Base-by-base conservation (phyloP, 2,888 invertebrate genomes). In the Amphipyra tragopoginis region DNA sequence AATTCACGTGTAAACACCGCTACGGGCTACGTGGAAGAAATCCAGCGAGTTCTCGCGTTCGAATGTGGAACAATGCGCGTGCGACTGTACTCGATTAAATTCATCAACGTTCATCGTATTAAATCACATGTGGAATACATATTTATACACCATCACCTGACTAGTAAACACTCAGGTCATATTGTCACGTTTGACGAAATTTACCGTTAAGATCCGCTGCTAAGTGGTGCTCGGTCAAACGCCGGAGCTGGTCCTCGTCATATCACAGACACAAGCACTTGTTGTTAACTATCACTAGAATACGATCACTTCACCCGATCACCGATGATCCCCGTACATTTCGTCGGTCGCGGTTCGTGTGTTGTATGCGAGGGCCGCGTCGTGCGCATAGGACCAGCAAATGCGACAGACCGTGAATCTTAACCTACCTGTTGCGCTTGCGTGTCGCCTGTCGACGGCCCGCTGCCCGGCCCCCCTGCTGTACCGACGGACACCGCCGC, bases 371-470 rank as follows among this genome's bases (percentile, higher is more conserved):
- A 84, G 88, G 89, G 90, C 87, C 88, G 90, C 90, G 89, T 87
- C 86, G 87, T 89, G 89, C 90, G 88, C 93, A 89, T 86, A 89
- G 90, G 86, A 90, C 88, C 87, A 89, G 86, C 93, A 92, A 93
- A 90, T 93, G 93, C 93, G 92, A 85, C 90, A 86, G 93, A 93
- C 88, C 94, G 93, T 94, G 88, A 93, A 93, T 87, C 87, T 89
- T 94, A 93, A 93, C 94, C 93, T 94, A 94, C 93, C 94, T 94
- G 93, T 86, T 86, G 89, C 92, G 93, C 90, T 92, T 92, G 94
- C 94, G 94, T 94, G 94, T 94, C 93, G 89, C 84, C 82, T 75
- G 80, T 74, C 85, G 77, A 85, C 79, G 60, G 21, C 21, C 21
- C 21, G 75, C 80, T 85, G 87, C 86, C 90, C 90, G 87, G 81